Evolutionary conservation across 2,888 invertebrate genomes (phyloP), one percentile per base, ranked within the genome.

Genomic region (Silvanus unidentatus): DNA sequence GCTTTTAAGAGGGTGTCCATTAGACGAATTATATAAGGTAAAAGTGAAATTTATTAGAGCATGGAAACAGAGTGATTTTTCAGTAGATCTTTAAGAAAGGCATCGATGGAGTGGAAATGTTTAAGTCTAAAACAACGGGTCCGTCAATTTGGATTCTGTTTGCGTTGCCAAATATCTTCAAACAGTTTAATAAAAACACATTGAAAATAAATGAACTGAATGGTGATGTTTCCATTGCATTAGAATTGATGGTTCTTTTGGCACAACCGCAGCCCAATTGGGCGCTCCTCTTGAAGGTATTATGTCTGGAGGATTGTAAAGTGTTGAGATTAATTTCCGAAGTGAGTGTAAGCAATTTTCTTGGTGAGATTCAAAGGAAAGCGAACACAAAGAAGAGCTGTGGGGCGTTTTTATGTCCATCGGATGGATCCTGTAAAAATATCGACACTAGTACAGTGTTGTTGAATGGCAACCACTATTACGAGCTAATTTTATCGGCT

Each of bases 261-360:
- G 80, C 84, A 0, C 88, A 88, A 58, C 88, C 89, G 0, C 88
- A 88, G 60, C 84, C 88, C 0, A 82, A 82, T 41, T 89, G 88
- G 88, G 73, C 83, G 1, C 76, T 83, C 50, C 66, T 89, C 14
- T 73, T 89, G 0, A 88, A 87, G 76, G 79, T 86, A 1, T 63
- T 88, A 8, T 76, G 84, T 62, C 86, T 87, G 85, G 76, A 83
- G 1, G 77, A 84, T 55, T 85, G 83, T 53, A 76, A 77, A 53
- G 71, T 88, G 0, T 72, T 81, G 1, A 75, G 78, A 1, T 70
- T 79, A 37, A 74, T 22, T 5, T 22, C 22, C 4, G 22, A 22
- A 22, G 3, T 22, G 22, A 22, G 22, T 22, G 22, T 22, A 22
- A 22, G 22, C 22, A 22, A 22, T 22, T 22, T 22, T 22, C 22